These are phyloP conservation scores for Zosterops borbonicus DNA, from an alignment of 2,113 vertebrate genomes.

Conservation along the genomic window DNA sequence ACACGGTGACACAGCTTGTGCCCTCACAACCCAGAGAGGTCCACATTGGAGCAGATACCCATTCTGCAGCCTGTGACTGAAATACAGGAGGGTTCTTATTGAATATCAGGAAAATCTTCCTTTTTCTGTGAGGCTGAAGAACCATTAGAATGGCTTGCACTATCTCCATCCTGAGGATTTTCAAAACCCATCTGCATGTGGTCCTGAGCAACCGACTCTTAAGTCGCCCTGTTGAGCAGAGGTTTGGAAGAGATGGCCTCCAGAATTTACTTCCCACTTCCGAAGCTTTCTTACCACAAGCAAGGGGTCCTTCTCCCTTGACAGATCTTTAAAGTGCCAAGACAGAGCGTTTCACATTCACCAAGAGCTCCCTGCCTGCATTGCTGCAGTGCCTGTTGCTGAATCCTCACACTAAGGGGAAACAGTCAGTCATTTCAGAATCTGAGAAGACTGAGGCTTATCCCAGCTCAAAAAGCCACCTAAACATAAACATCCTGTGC, in stretches of 20 bases:
- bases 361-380: background rate
- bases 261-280: background rate
- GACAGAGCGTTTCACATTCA: background rate
- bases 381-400: background rate
- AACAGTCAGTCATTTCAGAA: background rate
- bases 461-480: background rate
- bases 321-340: background rate
- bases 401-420: too few species aligned
- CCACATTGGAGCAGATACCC: background rate
- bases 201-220: background rate
- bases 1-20: background rate
- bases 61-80: background rate
- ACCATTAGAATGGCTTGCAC: accelerated
- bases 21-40: background rate
- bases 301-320: background rate
- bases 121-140: background rate
- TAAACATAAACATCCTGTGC: background rate
- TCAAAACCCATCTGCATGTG: background rate
- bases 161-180: too few species aligned
- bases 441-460: background rate
- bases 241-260: background rate
- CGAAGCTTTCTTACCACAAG: background rate
- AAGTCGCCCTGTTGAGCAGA: background rate
- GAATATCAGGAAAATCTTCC: background rate
- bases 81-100: background rate